These are phyloP conservation scores for Gallinago solitaria DNA, from an alignment of 2,797 vertebrate genomes.

Conservation along the genomic window DNA sequence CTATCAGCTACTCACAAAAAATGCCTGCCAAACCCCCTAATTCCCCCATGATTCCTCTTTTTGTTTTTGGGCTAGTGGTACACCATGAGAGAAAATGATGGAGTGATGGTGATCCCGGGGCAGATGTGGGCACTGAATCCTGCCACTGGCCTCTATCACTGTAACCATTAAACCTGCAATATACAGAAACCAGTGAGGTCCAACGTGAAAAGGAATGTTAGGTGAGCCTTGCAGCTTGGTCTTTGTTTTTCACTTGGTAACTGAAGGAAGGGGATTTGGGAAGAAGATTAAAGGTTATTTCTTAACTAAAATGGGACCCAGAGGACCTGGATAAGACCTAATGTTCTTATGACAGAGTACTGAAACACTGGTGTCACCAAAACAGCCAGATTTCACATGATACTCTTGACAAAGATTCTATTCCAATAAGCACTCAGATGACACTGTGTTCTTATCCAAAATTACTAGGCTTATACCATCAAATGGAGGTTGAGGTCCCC, in stretches of 20 bases:
- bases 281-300: background rate
- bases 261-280: background rate
- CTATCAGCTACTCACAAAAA: background rate
- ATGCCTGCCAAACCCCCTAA: accelerated
- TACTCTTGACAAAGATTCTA: background rate
- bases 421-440: background rate
- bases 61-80: background rate
- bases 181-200: background rate
- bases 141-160: background rate
- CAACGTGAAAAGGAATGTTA: background rate
- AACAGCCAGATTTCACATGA: background rate
- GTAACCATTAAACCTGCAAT: background rate
- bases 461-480: background rate
- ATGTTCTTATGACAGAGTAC: background rate
- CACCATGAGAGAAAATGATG: background rate
- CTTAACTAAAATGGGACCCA: background rate
- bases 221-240: background rate
- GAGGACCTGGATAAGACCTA: background rate
- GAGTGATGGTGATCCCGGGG: background rate
- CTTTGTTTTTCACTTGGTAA: background rate
- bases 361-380: background rate
- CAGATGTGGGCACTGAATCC: background rate
- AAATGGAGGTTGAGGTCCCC: background rate
- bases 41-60: background rate
- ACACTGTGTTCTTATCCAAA: background rate